Evolutionary conservation across 2,113 vertebrate species (phyloP), one percentile per base, ranked within the genome.

Genomic region (Lophura nycthemera): DNA sequence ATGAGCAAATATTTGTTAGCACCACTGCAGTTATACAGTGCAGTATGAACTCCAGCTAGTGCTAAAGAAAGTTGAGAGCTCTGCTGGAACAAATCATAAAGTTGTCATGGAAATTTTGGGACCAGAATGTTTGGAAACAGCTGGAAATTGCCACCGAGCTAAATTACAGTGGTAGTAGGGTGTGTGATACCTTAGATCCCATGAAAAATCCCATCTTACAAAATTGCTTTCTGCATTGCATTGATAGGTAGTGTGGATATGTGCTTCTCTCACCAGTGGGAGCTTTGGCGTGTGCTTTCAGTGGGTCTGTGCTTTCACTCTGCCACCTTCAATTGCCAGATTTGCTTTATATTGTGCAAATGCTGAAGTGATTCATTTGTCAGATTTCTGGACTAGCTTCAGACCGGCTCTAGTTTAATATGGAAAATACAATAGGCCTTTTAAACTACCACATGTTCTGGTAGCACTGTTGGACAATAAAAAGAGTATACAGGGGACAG

Each of bases 1-100:
- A 80, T 95, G 84, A 95, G 85, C 64, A 97, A 96, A 94, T 96
- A 93, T 92, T 96, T 90, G 27, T 93, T 60, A 78, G 38, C 75
- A 82, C 11, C 25, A 3, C 54, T 91, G 24, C 79, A 91, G 65
- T 83, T 90, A 52, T 6, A 57, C 11, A 72, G 84, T 29, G 89
- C 77, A 92, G 72, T 18, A 30, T 29, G 95, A 97, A 77, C 72
- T 94, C 67, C 38, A 95, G 61, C 2, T 6, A 0, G 30, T 16
- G 16, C 82, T 65, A 65, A 30, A 52, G 56, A 73, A 79, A 89
- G 61, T 88, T 94, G 61, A 77, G 85, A 92, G 60, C 66, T 69
- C 57, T 86, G 54, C 29, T 92, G 54, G 79, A 95, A 88, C 60
- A 77, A 84, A 78, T 72, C 30, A 11, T 48, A 73, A 74, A 67